phyloP scores from a whole-genome alignment of 2,113 vertebrate species.

The Plecotus auritus region DNA sequence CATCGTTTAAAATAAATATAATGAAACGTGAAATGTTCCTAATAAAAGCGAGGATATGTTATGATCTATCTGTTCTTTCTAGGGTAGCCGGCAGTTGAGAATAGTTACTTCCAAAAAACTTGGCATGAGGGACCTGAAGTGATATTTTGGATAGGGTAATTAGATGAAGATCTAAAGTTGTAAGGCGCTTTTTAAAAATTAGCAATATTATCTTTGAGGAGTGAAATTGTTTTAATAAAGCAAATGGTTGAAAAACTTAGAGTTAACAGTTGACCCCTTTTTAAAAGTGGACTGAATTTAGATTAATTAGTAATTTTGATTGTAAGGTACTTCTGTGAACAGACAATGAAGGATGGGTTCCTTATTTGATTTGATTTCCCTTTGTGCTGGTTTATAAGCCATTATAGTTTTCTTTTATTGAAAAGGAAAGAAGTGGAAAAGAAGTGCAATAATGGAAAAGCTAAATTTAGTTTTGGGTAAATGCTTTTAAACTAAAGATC shows the following conservation, averaged over 20 bases:
- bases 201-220: slow-evolving; percentile 11
- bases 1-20: not conserved
- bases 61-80: not conserved
- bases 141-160: slow-evolving; percentile 3
- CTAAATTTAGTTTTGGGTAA: slow-evolving; percentile 39
- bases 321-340: slow-evolving; percentile 11
- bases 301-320: slow-evolving; percentile 41
- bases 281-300: slow-evolving; percentile 37
- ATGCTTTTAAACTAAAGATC: slow-evolving; percentile 7
- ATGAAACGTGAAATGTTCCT: slow-evolving; percentile 36
- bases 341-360: slow-evolving; percentile 10
- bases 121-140: not conserved
- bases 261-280: slow-evolving; percentile 14
- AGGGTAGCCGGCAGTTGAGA: not conserved
- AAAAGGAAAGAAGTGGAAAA: slow-evolving; percentile 17
- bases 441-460: slow-evolving; percentile 13
- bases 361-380: slow-evolving; percentile 22
- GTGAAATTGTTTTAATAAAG: slow-evolving; percentile 28
- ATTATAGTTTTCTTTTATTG: slow-evolving; percentile 26
- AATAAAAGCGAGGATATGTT: slow-evolving; percentile 25
- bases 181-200: slow-evolving; percentile 22
- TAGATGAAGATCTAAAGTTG: slow-evolving; percentile 38
- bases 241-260: slow-evolving; percentile 19
- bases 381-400: slow-evolving; percentile 35
- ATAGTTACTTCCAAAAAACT: not conserved